These are phyloP conservation scores for Otus scops DNA, from an alignment of 2,797 vertebrate genomes.

Conservation along the genomic window DNA sequence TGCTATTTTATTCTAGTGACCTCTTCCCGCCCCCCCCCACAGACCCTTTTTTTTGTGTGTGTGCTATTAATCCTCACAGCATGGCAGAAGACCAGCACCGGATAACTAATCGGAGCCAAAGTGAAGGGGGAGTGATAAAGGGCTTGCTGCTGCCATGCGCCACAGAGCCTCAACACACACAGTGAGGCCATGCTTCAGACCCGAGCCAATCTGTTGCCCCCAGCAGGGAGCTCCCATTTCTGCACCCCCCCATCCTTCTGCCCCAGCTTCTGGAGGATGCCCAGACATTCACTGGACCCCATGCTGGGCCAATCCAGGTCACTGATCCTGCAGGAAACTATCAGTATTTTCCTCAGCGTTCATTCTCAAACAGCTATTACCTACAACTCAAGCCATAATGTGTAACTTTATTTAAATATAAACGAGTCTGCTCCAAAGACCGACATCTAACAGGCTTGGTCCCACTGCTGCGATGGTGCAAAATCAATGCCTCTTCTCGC, in stretches of 20 bases:
- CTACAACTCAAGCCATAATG: neutral
- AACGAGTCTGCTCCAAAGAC: neutral
- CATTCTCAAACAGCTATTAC: neutral
- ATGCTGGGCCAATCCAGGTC: neutral
- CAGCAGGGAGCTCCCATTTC: neutral
- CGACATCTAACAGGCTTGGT: neutral
- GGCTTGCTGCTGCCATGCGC: neutral
- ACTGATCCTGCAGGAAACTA: neutral
- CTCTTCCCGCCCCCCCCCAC: neutral
- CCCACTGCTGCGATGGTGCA: neutral
- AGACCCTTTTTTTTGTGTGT: neutral
- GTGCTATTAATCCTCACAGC: neutral
- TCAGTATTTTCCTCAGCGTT: neutral
- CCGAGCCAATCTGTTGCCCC: neutral
- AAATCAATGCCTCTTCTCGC: neutral
- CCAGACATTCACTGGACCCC: neutral
- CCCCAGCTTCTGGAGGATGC: neutral
- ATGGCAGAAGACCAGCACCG: neutral
- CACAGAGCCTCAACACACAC: rapidly evolving
- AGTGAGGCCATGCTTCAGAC: neutral
- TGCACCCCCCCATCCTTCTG: neutral
- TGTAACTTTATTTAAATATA: neutral
- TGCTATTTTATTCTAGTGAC: neutral
- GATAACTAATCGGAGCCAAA: neutral
- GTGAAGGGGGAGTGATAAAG: neutral